Base-by-base conservation (phyloP, 2,888 invertebrate species). In the Crocallis elinguaria region DNA sequence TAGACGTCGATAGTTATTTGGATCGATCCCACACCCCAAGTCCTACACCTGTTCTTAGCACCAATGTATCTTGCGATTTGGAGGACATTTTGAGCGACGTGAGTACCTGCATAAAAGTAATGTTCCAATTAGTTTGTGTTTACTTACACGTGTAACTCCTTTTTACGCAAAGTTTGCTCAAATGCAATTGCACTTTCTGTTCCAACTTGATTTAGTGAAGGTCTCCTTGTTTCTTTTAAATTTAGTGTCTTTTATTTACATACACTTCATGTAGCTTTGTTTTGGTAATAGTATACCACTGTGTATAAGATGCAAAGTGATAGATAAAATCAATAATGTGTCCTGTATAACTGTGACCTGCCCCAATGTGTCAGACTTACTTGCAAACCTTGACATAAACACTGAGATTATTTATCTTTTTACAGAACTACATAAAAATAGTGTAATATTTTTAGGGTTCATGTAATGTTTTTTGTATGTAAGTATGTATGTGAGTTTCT, bases 1-100 rank as follows among this genome's bases (percentile, higher is more conserved):
- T 78, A 82, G 86, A 83, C 68, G 76, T 84, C 69, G 83, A 83
- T 64, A 85, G 72, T 75, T 84, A 72, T 69, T 70, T 80, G 58
- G 82, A 82, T 75, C 82, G 78, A 70, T 80, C 86, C 63, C 78
- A 78, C 49, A 80, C 83, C 8, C 80, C 82, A 42, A 87, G 87
- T 66, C 88, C 88, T 56, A 66, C 82, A 49, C 90, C 90, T 44
- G 84, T 89, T 52, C 76, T 91, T 62, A 71, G 79, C 38, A 83
- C 87, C 57, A 88, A 83, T 83, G 80, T 81, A 61, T 80, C 79
- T 77, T 84, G 84, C 66, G 89, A 89, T 73, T 79, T 91, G 79
- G 90, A 91, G 73, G 91, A 91, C 87, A 88, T 91, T 74, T 87
- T 91, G 82, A 88, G 82, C 83, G 91, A 91, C 85, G 91, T 91